Conservation (phyloP, 2,888 invertebrate genomes). For the Carcina quercana region DNA sequence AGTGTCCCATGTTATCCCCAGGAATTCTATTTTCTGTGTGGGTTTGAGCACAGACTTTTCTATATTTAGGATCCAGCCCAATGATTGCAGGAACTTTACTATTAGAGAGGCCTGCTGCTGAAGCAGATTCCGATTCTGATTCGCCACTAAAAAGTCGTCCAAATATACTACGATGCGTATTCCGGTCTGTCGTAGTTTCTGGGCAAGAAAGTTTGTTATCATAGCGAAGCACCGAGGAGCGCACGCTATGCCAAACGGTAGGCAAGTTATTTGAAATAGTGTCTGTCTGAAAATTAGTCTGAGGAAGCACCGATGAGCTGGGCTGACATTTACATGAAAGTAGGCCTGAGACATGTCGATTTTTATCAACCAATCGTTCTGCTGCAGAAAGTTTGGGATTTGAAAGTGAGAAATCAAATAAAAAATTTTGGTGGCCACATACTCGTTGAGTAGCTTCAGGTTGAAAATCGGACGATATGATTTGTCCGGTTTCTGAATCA, state of each 20-base stretch:
- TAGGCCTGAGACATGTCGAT: conserved; percentile 16
- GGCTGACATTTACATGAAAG: conserved; percentile 14
- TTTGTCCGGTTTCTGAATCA: conserved; percentile 13
- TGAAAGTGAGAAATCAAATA: conserved; percentile 13
- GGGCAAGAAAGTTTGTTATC: conserved; percentile 22
- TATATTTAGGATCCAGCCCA: conserved; percentile 16
- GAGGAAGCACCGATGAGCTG: conserved; percentile 14
- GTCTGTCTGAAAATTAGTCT: conserved; percentile 8
- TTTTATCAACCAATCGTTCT: conserved; percentile 17
- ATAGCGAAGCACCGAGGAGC: conserved; percentile 19
- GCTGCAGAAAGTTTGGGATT: conserved; percentile 12
- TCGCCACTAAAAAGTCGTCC: no score
- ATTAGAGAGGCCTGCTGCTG: neutral
- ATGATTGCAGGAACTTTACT: neutral
- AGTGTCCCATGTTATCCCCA: conserved; percentile 18
- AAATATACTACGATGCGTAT: conserved; percentile 22
- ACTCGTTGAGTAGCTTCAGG: conserved; percentile 12
- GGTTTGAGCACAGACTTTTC: conserved; percentile 15
- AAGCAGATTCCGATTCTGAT: neutral
- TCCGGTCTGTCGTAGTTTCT: conserved; percentile 13
- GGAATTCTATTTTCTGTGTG: conserved; percentile 15
- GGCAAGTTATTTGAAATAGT: conserved; percentile 16
- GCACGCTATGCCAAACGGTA: no score
- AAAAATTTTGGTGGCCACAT: conserved; percentile 9
- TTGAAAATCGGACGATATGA: conserved; percentile 13